Percentiles rank a stretch among this genome's conserved stretches.
Conservation (phyloP, 2,888 invertebrate species). For the Pilophorus perplexus region DNA sequence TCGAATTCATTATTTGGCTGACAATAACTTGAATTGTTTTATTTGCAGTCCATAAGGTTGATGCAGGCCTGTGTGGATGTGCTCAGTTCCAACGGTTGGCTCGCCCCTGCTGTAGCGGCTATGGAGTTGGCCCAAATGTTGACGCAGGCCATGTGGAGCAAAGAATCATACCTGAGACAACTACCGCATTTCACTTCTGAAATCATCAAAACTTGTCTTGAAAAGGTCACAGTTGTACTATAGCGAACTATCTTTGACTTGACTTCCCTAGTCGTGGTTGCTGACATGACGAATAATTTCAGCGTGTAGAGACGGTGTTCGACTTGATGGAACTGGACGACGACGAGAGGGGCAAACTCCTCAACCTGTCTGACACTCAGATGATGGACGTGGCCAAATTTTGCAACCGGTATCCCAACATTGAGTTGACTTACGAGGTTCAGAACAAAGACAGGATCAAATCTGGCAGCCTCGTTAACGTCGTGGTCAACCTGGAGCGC, state of each 20-base stretch:
- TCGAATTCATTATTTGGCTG: not conserved
- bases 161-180: slow-evolving; percentile 95
- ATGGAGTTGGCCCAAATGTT: slow-evolving; percentile 99
- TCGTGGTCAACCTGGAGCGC: slow-evolving; percentile 86
- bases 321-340: slow-evolving; percentile 96
- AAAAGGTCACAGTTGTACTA: slow-evolving; percentile 62
- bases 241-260: slow-evolving; percentile 26
- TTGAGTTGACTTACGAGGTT: slow-evolving; percentile 66
- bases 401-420: slow-evolving; percentile 98
- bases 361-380: slow-evolving; percentile 78
- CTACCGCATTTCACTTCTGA: slow-evolving; percentile 91
- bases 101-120: slow-evolving; percentile 95
- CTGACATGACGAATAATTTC: too few species aligned
- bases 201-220: slow-evolving; percentile 84
- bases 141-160: slow-evolving; percentile 99
- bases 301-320: slow-evolving; percentile 85
- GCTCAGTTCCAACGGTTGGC: slow-evolving; percentile 93
- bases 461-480: slow-evolving; percentile 83
- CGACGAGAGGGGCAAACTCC: slow-evolving; percentile 71
- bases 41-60: slow-evolving; percentile 67
- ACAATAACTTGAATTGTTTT: slow-evolving; percentile 32
- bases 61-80: slow-evolving; percentile 96
- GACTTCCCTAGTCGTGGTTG: too few species aligned
- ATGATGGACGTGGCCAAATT: slow-evolving; percentile 98
- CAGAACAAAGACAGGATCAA: slow-evolving; percentile 71